Evolutionary conservation across 2,797 vertebrate genomes (phyloP), one percentile per base, ranked within the genome.

Genomic region (Pyrocephalus nanus): DNA sequence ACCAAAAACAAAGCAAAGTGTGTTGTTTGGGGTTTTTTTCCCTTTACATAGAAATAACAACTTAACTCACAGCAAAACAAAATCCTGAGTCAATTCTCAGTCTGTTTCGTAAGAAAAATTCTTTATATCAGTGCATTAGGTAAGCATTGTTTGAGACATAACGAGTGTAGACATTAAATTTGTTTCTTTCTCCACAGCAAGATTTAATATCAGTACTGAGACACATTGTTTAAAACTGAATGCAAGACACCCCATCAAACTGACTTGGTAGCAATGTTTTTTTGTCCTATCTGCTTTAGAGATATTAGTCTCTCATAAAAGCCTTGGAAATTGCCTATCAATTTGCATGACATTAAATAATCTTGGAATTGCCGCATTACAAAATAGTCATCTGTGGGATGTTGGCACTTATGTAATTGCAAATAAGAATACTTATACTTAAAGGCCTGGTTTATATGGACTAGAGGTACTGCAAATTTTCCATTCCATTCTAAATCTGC

Each of bases 261-360:
- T 55, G 25, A 79, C 50, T 65, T 85, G 19, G 26, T 57, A 91
- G 51, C 17, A 92, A 36, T 43, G 4, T 1, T 51, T 91, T 90
- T 89, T 90, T 74, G 20, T 91, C 61, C 40, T 54, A 65, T 70
- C 50, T 96, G 45, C 53, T 95, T 95, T 73, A 80, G 27, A 75
- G 43, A 83, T 80, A 89, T 51, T 88, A 71, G 72, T 86, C 27
- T 77, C 53, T 57, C 65, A 80, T 80, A 85, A 94, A 92, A 92
- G 6, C 25, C 36, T 53, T 86, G 47, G 15, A 88, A 93, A 95
- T 65, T 86, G 34, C 36, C 60, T 80, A 93, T 86, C 77, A 81
- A 87, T 90, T 92, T 87, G 15, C 55, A 90, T 67, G 38, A 65
- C 65, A 76, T 73, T 75, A 96, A 85, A 78, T 82, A 93, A 84